Evolutionary conservation across 2,113 vertebrate species (phyloP), one percentile per base, ranked within the genome.

Genomic region (Xyliphius kryptos): DNA sequence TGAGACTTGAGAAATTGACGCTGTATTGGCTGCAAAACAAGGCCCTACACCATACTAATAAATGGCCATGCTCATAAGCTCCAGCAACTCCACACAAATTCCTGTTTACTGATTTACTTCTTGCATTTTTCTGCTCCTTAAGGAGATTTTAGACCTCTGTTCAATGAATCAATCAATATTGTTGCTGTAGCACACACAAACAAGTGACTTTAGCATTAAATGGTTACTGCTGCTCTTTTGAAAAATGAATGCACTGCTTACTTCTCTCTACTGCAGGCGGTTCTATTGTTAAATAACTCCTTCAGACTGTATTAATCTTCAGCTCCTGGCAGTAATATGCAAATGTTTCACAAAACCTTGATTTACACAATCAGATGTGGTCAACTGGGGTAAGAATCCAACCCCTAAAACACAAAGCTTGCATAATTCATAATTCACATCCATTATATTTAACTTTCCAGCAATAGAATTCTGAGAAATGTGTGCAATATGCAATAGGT

Each of bases 111-210:
- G 40, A 26, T 38, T 43, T 32, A 8, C 26, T 32, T 65, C 38
- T 47, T 38, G 52, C 52, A 56, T 56, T 48, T 56, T 16, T 20
- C 9, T 38, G 17, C 9, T 56, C 22, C 44, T 40, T 16, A 11
- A 48, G 44, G 17, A 53, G 52, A 37, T 36, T 38, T 15, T 65
- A 12, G 17, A 51, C 17, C 17, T 38, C 43, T 44, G 14, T 22
- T 49, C 53, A 56, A 22, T 38, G 26, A 21, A 17, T 14, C 26
- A 48, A 65, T 56, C 62, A 65, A 48, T 65, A 48, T 22, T 47
- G 22, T 56, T 47, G 52, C 43, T 56, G 26, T 48, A 48, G 51
- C 22, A 37, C 26, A 56, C 9, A n/a, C 62, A 65, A 65, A 48
- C 62, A 64, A 48, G 32, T 38, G 43, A 32, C 43, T 56, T 21